These are phyloP conservation scores for Lobophora halterata DNA, from an alignment of 2,888 invertebrate species.

Conservation along the genomic window DNA sequence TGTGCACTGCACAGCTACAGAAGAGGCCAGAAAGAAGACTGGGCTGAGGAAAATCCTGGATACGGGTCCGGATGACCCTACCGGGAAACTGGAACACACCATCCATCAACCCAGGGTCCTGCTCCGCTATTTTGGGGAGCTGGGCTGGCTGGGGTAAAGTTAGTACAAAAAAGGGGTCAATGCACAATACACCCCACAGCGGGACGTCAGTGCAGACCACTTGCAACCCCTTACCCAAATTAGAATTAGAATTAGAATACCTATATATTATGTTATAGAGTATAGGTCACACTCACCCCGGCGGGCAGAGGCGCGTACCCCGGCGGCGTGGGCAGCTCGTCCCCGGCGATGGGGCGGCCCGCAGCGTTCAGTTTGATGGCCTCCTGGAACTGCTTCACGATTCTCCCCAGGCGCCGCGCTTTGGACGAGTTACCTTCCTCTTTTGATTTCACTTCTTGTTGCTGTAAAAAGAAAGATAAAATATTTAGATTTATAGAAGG, in stretches of 20 bases:
- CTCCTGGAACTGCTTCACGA: slow-evolving; percentile 95
- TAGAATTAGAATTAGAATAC: not conserved
- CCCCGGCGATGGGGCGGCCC: slow-evolving; percentile 85
- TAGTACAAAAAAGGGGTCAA: too few species aligned
- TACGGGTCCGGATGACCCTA: too few species aligned
- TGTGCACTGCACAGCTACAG: too few species aligned
- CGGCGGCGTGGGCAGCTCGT: slow-evolving; percentile 93
- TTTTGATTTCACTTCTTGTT: slow-evolving; percentile 88
- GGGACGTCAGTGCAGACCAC: too few species aligned
- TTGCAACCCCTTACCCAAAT: not conserved
- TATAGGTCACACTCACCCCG: slow-evolving; percentile 30
- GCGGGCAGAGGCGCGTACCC: slow-evolving; percentile 86
- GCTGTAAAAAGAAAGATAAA: slow-evolving; percentile 46
- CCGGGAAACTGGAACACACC: too few species aligned
- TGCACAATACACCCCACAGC: too few species aligned
- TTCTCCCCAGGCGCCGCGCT: slow-evolving; percentile 92
- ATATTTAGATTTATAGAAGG: not conserved
- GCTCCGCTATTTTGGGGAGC: too few species aligned
- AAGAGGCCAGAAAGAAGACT: too few species aligned
- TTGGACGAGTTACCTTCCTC: slow-evolving; percentile 91
- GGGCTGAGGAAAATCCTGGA: too few species aligned
- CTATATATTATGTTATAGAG: not conserved
- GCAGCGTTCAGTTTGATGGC: slow-evolving; percentile 89
- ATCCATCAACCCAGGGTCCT: too few species aligned
- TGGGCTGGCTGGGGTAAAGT: too few species aligned